Conservation (phyloP, 2,113 vertebrate genomes). For the Pagrus major region DNA sequence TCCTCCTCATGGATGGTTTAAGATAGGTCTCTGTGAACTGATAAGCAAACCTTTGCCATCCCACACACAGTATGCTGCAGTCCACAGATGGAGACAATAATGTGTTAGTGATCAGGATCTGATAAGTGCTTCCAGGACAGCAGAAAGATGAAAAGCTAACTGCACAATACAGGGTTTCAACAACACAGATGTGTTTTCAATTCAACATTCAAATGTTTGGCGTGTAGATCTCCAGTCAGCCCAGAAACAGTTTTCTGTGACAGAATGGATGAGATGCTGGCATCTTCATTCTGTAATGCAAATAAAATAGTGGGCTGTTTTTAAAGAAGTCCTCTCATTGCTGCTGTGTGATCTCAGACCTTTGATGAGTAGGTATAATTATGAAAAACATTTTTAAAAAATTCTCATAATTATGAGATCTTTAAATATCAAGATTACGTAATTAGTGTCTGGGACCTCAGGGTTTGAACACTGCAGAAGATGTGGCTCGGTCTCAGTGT, state of each 20-base stretch:
- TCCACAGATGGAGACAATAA: background rate
- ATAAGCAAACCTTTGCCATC: constrained; percentile 28
- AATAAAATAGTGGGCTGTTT: background rate
- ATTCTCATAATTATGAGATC: background rate
- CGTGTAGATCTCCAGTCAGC: background rate
- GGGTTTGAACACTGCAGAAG: too few relatives aligned
- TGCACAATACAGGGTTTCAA: background rate
- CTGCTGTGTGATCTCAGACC: background rate
- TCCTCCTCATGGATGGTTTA: constrained; percentile 57
- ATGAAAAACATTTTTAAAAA: too few relatives aligned
- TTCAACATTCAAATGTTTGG: background rate
- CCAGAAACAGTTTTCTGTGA: background rate
- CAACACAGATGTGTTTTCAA: background rate
- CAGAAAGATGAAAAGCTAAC: background rate
- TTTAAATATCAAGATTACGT: background rate
- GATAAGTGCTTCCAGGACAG: background rate
- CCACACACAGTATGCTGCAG: background rate
- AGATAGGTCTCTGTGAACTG: constrained; percentile 39
- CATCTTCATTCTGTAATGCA: background rate
- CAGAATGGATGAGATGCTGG: background rate
- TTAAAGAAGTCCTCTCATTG: background rate
- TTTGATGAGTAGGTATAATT: too few relatives aligned
- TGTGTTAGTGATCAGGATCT: background rate
- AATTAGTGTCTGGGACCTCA: background rate
- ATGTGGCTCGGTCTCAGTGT: too few relatives aligned